A percentile compares a stretch with the other conserved stretches of the same genome.
phyloP scores from a whole-genome alignment of 2,888 invertebrate species.

The Thymelicus lineola region DNA sequence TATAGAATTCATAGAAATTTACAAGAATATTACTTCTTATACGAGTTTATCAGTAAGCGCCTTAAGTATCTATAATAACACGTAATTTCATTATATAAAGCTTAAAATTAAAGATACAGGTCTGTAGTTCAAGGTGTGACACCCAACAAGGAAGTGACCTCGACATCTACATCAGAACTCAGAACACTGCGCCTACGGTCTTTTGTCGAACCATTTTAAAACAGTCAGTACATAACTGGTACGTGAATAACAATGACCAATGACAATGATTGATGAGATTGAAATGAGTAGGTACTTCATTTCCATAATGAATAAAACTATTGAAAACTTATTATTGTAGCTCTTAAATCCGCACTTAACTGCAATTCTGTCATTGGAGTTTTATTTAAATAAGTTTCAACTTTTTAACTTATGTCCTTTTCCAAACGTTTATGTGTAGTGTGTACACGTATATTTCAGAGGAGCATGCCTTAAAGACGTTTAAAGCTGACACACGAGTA shows the following conservation, averaged over 20 bases:
- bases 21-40: too few relatives aligned
- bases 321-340: too few relatives aligned
- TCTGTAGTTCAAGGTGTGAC: slow-evolving; percentile 63
- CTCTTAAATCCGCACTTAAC: neutral
- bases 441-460: slow-evolving; percentile 3
- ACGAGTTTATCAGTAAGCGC: too few relatives aligned
- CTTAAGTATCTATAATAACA: neutral
- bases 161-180: slow-evolving; percentile 41
- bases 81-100: neutral
- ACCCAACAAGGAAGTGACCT: slow-evolving; percentile 63
- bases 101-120: slow-evolving; percentile 41
- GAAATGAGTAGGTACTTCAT: neutral
- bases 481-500: slow-evolving; percentile 55
- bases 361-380: neutral
- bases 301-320: neutral
- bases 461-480: slow-evolving; percentile 27
- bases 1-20: too few relatives aligned
- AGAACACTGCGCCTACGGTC: neutral
- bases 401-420: neutral
- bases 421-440: neutral
- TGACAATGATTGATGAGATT: neutral
- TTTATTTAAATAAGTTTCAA: neutral
- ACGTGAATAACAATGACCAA: neutral
- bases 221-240: neutral
- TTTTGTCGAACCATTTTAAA: slow-evolving; percentile 18